Conservation (phyloP, 2,113 vertebrate genomes). For the Dissostichus mawsoni region DNA sequence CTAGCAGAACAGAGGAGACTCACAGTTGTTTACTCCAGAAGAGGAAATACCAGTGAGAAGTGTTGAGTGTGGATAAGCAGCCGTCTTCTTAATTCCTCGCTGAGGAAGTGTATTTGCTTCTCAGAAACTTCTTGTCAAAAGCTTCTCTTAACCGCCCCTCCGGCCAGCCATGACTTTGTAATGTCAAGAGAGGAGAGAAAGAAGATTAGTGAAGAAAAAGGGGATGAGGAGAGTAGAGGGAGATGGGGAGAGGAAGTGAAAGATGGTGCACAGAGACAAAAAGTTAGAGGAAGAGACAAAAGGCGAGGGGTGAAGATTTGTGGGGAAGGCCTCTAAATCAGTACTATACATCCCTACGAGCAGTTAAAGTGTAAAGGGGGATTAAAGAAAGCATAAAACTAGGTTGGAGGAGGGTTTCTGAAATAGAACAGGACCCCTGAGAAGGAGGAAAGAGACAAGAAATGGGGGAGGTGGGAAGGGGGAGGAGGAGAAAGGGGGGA, state of each 20-base stretch:
- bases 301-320: slow-evolving; percentile 17
- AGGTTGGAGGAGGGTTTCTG: slow-evolving; percentile 82
- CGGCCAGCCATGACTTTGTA: slow-evolving; percentile 61
- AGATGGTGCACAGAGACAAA: slow-evolving; percentile 15
- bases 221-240: not conserved
- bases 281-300: slow-evolving; percentile 9
- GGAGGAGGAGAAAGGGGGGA: slow-evolving; percentile 13
- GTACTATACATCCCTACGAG: slow-evolving; percentile 57
- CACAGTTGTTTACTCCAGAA: slow-evolving; percentile 64
- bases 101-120: slow-evolving; percentile 54
- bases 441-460: slow-evolving; percentile 68
- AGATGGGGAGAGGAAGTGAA: not conserved
- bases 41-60: slow-evolving; percentile 50
- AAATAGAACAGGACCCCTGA: slow-evolving; percentile 88
- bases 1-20: slow-evolving; percentile 46
- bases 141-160: slow-evolving; percentile 40
- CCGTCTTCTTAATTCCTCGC: slow-evolving; percentile 62
- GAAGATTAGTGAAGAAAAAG: slow-evolving; percentile 2
- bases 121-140: slow-evolving; percentile 52
- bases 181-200: slow-evolving; percentile 21
- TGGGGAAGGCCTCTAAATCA: slow-evolving; percentile 23
- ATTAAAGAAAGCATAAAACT: slow-evolving; percentile 80
- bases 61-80: slow-evolving; percentile 67
- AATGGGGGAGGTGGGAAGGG: slow-evolving; percentile 19
- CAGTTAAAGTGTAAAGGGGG: slow-evolving; percentile 69